Evolutionary conservation across 2,113 vertebrate genomes (phyloP), one percentile per base, ranked within the genome.

Genomic region (Aegithalos caudatus): DNA sequence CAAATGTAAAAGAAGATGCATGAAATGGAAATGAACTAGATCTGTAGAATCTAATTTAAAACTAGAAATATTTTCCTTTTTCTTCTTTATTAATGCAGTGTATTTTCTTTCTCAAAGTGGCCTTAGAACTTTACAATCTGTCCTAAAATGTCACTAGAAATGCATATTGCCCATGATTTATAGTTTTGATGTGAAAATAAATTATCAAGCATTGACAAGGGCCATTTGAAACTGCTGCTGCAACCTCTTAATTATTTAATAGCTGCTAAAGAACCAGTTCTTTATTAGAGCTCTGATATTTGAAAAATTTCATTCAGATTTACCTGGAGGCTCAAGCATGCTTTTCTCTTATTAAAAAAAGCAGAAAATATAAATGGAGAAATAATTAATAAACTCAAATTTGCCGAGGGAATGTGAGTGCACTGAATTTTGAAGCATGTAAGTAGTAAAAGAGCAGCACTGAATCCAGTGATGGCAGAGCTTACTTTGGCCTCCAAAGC

Each of bases 221-320:
- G 28, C 27, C 81, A 66, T 73, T 84, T 79, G 28, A 92, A 73
- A 83, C 73, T 88, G 29, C 88, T 72, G 24, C 53, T 95, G 60
- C 67, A 62, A 38, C 27, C 61, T 91, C 88, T 82, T 92, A 81
- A 95, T 97, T 97, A 93, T 94, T 94, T 90, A 91, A 93, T 84
- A 85, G 57, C 24, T 96, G 25, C 70, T 94, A 78, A 92, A 81
- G 85, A 91, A 81, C 70, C 23, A 72, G 42, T 33, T 42, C 44
- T 92, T 86, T 89, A 58, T 45, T 45, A 90, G 54, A 94, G 29
- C 27, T 94, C 77, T 96, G 67, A 92, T 66, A 73, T 45, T 95
- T 95, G 35, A 48, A 90, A 81, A 92, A 83, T 16, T 74, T 50
- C 35, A 23, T 83, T 92, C 47, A 38, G 53, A 81, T 72, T 96